Evolutionary conservation across 2,888 invertebrate species (phyloP), one percentile per base, ranked within the genome.

Genomic region (Drosophila mettleri): DNA sequence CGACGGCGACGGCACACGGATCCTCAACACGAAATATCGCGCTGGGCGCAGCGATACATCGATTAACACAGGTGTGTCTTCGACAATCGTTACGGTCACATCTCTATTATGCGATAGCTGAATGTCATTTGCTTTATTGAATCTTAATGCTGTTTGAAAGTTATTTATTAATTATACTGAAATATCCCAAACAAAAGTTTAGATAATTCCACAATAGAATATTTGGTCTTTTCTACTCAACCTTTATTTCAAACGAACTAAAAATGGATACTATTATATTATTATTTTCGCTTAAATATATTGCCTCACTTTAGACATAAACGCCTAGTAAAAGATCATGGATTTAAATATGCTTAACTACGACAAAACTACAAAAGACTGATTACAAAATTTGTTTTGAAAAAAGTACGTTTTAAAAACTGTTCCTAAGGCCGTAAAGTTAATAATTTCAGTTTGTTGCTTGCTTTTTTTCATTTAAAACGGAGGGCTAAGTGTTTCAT

Each of bases 401-500:
- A 34, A 24, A 55, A 45, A 45, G 70, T 62, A 74, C 58, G 62
- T 74, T 70, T 82, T 68, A 73, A 82, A 88, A 82, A 69, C 68
- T 68, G 36, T 66, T 45, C 24, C 68, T 67, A 79, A 72, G 78
- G 88, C 78, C 45, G 29, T 72, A 46, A 61, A 29, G 27, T 59
- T 39, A 24, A 53, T 69, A 83, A 76, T 80, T 75, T 71, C 70
- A 78, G 36, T 73, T 57, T 46, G 34, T 67, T 67, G 24, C 45
- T 45, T 62, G n/a, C 70, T 73, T 54, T 31, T 61, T 67, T 54
- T 27, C 16, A 27, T 8, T 24, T 9, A 20, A 41, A 74, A 74
- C 83, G 83, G 86, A 82, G 83, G 83, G 79, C 65, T 76, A 36
- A 52, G 46, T 74, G 69, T 78, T 55, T 52, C 45, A 59, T 69